phyloP scores from a whole-genome alignment of 2,888 invertebrate genomes.

The Argyra leucocephala region DNA sequence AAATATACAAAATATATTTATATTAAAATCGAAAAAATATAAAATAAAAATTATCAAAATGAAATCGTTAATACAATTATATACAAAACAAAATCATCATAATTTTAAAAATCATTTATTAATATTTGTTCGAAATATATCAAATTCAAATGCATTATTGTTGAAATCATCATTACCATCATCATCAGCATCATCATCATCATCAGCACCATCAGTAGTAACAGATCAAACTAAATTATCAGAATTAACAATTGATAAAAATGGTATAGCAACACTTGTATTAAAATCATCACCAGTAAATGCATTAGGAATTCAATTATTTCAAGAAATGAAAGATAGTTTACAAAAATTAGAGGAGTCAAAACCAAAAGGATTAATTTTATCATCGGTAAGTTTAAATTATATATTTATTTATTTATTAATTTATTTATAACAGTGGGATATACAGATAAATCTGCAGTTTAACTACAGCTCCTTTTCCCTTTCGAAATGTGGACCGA shows the following conservation, averaged over 20 bases:
- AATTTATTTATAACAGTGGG: too few species aligned
- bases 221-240: neutral
- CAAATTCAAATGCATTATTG: neutral
- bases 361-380: conserved; percentile 57
- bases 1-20: neutral
- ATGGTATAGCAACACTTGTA: conserved; percentile 58
- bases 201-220: neutral
- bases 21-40: neutral
- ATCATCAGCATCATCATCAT: neutral
- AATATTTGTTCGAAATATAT: neutral
- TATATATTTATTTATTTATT: neutral
- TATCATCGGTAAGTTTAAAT: conserved; percentile 57
- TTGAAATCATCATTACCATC: neutral
- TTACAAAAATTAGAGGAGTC: conserved; percentile 55
- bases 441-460: too few species aligned
- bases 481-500: too few species aligned
- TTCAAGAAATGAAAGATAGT: conserved; percentile 51
- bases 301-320: conserved; percentile 59
- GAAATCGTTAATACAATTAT: neutral
- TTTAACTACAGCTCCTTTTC: too few species aligned
- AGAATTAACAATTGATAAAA: conserved; percentile 38
- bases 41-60: neutral
- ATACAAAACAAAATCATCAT: neutral
- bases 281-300: conserved; percentile 70
- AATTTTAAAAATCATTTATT: neutral